phyloP scores from a whole-genome alignment of 2,797 vertebrate genomes.

The Acestrorhynchus altus region DNA sequence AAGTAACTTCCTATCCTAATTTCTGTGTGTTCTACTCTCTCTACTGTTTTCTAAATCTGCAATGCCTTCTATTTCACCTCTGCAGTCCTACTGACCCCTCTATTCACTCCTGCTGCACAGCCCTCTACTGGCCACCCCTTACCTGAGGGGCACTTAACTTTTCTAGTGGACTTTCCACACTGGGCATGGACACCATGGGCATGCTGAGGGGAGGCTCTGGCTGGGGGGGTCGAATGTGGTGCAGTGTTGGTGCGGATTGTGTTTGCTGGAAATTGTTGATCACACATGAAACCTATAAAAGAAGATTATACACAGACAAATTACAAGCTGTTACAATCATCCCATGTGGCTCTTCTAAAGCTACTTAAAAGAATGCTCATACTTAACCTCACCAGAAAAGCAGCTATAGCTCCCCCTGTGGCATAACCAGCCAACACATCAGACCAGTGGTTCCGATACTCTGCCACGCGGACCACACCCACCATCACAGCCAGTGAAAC shows the following conservation, averaged over 20 bases:
- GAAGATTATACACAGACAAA: too few relatives aligned
- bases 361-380: neutral
- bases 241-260: constrained; percentile 45
- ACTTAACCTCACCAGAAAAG: constrained; percentile 85
- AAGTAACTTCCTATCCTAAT: neutral
- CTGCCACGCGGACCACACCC: constrained; percentile 88
- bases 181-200: constrained; percentile 79
- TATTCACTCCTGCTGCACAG: neutral
- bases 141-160: constrained; percentile 94
- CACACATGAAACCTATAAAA: constrained; percentile 86
- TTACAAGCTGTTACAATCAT: too few relatives aligned
- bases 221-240: constrained; percentile 66
- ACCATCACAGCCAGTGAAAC: constrained; percentile 88
- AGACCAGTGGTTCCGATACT: constrained; percentile 92
- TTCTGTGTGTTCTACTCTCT: too few relatives aligned
- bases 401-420: constrained; percentile 87
- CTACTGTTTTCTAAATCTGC: too few relatives aligned
- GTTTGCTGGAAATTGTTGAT: constrained; percentile 89
- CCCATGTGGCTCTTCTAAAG: neutral
- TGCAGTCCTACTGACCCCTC: neutral
- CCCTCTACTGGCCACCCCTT: constrained; percentile 76
- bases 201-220: constrained; percentile 74
- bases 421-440: constrained; percentile 89
- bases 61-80: neutral
- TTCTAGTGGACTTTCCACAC: constrained; percentile 89